Base-by-base conservation (phyloP, 35 echinoderm and acorn worm species). In the Ophiothrix spiculata region DNA sequence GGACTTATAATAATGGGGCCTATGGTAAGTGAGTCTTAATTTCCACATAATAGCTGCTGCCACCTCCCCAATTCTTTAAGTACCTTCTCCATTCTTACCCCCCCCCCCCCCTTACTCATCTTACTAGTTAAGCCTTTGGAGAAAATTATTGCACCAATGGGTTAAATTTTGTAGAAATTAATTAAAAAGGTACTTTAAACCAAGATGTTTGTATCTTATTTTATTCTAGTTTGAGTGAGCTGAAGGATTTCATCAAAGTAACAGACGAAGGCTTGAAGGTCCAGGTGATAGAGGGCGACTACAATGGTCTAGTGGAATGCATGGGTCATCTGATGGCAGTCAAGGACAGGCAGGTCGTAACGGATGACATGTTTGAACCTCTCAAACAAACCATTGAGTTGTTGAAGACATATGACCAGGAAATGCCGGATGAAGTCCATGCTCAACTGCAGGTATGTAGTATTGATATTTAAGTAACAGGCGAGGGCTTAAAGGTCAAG, bases 351-450 rank as follows among this genome's bases (percentile, higher is more conserved):
- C 88, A 91, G 36, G 46, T 86, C 28, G 74, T 90, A 31, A 99
- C 96, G 0, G 96, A 99, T 38, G 96, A 94, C 80, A 99, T 99
- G 96, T 99, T 99, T 92, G 96, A 99, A 60, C 96, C 96, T 1
- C 79, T 99, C 15, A 99, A 99, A 32, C 92, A 91, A 83, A 94
- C 92, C 35, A 94, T 99, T 35, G 96, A 99, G 39, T 87, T 99
- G 0, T 86, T 99, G 19, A 99, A 99, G 92, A 94, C 86, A 16
- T 99, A 99, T 36, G 96, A 99, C 69, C 96, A 99, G 64, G 96
- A 99, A 80, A 99, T 99, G 96, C 82, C 96, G 25, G 96, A 99
- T 31, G 96, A 99, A 73, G 96, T 99, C 78, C 96, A 99, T 37
- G 86, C 78, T 38, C 96, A 94, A 78, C 85, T 99, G n/a, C 94